Base-by-base conservation (phyloP, 1,140 invertebrate species). In the Drosophila lacertosa region DNA sequence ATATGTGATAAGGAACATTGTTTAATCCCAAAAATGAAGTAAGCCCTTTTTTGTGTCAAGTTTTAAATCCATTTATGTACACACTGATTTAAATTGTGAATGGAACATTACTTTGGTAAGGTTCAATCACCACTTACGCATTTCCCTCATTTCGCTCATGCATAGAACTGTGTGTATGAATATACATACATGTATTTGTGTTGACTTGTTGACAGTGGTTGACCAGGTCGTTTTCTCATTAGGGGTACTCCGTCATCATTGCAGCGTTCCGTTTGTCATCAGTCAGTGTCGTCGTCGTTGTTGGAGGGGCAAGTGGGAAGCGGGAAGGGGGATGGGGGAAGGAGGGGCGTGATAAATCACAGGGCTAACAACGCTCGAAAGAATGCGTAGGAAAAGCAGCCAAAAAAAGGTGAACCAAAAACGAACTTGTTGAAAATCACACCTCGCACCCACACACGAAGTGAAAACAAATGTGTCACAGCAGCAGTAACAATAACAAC, bases 391-490 rank as follows among this genome's bases (percentile, higher is more conserved):
- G 51, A 71, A 74, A 50, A 26, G 15, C 51, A 40, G 32, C 51
- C 40, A 45, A 40, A 37, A 29, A 48, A 59, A 42, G 37, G 59
- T 60, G 64, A 67, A 35, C 57, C 60, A 48, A 76, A 80, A 83
- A 54, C 42, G 60, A 77, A 86, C 81, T 84, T 80, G 80, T 86
- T 84, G 77, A 80, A 84, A 86, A 80, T 84, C 81, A 84, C 80
- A 84, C 81, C 81, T 86, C 44, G 50, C 48, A 32, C 26, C 51
- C 32, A 44, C 57, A 20, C 55, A 24, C 24, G 16, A 13, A 50
- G 64, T 54, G 54, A 66, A 47, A 73, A 57, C 65, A 59, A 74
- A 76, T 62, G 60, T 72, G 73, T 72, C 72, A 81, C 72, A 68
- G 77, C 77, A 22, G 20, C 72, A 64, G 77, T 72, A 76, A 40